Conservation (phyloP, 2,797 vertebrate species). For the Dipus sagitta region DNA sequence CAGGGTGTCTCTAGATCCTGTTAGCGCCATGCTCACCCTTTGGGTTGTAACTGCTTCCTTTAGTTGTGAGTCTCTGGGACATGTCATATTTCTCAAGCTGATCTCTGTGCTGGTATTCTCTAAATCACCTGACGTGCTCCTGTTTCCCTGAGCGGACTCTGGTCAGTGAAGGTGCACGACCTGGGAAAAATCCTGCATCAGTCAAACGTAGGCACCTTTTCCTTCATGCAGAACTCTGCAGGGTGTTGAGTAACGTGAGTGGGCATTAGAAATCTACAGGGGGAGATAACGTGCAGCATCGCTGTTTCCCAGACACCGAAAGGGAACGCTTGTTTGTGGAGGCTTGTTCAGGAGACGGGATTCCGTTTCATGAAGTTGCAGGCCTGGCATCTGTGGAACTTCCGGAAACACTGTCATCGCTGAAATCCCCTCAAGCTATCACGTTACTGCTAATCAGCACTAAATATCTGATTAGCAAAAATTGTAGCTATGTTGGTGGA, state of each 20-base stretch:
- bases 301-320: not conserved
- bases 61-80: not conserved
- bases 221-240: constrained; percentile 22
- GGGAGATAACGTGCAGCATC: not conserved
- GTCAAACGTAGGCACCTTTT: not conserved
- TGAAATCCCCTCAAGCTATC: constrained; percentile 30
- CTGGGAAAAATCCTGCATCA: not conserved
- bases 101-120: not conserved
- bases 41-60: not conserved
- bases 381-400: not conserved
- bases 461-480: constrained; percentile 62
- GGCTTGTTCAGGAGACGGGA: not conserved
- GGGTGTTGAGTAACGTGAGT: not conserved
- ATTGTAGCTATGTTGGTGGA: constrained; percentile 7
- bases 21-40: not conserved
- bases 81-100: not conserved
- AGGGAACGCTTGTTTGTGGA: not conserved
- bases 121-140: not conserved
- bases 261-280: not conserved
- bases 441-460: not conserved
- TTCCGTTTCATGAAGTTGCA: not conserved
- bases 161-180: not conserved
- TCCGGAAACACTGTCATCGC: not conserved
- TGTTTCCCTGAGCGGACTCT: not conserved
- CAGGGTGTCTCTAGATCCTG: not conserved